A percentile compares a stretch with the other conserved stretches of the same genome.
These are phyloP conservation scores for Eudemis profundana DNA, from an alignment of 2,888 invertebrate species.

Conservation along the genomic window DNA sequence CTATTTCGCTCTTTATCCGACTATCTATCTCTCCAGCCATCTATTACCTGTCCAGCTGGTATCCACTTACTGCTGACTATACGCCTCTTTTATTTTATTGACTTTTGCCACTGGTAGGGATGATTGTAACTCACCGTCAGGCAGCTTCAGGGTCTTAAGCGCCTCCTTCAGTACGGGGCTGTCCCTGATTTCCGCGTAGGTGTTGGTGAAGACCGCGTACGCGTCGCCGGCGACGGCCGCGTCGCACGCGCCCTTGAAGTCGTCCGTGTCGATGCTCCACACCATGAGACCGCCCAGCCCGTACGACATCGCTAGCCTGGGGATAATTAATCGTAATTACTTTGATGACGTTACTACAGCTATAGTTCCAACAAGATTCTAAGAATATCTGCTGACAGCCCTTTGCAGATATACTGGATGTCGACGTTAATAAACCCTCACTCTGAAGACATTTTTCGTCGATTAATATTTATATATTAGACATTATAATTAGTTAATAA, in stretches of 20 bases:
- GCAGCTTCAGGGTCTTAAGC: constrained; percentile 64
- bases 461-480: too few species aligned
- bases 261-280: constrained; percentile 96
- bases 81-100: not conserved
- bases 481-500: too few species aligned
- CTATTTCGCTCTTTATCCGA: too few species aligned
- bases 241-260: constrained; percentile 90
- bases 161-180: constrained; percentile 69
- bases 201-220: constrained; percentile 76
- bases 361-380: too few species aligned
- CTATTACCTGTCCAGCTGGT: too few species aligned
- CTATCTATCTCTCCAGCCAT: too few species aligned
- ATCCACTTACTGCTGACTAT: too few species aligned
- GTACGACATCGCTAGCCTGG: constrained; percentile 86
- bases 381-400: too few species aligned
- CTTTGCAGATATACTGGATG: too few species aligned
- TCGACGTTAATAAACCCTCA: too few species aligned
- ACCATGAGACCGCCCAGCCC: constrained; percentile 93
- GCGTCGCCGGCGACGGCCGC: constrained; percentile 64
- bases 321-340: constrained; percentile 27
- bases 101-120: too few species aligned
- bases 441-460: too few species aligned
- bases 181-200: constrained; percentile 61
- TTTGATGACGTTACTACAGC: not conserved
- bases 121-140: constrained; percentile 66